A percentile compares a stretch with the other conserved stretches of the same genome.
Conservation (phyloP, 2,797 vertebrate species). For the Strix occidentalis region DNA sequence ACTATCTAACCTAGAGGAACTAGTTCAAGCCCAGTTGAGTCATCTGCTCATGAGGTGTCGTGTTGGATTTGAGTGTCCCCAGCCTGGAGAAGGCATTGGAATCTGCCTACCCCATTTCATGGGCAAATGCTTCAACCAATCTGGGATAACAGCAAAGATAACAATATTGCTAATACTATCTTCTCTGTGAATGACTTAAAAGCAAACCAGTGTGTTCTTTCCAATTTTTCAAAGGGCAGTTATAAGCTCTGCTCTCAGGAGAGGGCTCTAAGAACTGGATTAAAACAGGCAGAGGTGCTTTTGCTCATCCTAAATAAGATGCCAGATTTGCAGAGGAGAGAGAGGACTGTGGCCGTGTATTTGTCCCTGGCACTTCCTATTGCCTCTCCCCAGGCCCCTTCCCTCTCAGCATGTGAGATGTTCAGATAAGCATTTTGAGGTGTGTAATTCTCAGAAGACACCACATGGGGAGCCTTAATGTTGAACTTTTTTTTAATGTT, state of each 20-base stretch:
- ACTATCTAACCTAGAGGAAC: neutral
- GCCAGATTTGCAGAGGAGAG: neutral
- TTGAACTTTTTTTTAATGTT: neutral
- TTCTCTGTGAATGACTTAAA: neutral
- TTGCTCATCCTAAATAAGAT: neutral
- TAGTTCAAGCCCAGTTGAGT: neutral
- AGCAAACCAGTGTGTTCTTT: neutral
- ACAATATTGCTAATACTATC: accelerated
- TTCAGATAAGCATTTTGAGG: neutral
- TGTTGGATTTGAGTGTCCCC: neutral
- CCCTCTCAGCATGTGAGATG: neutral
- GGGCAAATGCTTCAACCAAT: neutral
- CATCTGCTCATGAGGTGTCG: neutral
- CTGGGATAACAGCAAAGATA: neutral
- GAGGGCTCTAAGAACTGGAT: neutral
- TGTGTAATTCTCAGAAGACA: neutral
- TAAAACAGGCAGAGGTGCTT: neutral
- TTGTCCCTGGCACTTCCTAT: neutral
- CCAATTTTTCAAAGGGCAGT: neutral
- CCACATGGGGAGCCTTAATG: conserved; percentile 1
- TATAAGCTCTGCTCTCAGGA: neutral
- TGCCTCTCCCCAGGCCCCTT: neutral
- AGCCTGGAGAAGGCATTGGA: neutral
- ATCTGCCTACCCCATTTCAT: neutral
- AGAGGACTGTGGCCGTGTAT: neutral